phyloP scores from a whole-genome alignment of 2,113 vertebrate species.

The Carettochelys insculpta region DNA sequence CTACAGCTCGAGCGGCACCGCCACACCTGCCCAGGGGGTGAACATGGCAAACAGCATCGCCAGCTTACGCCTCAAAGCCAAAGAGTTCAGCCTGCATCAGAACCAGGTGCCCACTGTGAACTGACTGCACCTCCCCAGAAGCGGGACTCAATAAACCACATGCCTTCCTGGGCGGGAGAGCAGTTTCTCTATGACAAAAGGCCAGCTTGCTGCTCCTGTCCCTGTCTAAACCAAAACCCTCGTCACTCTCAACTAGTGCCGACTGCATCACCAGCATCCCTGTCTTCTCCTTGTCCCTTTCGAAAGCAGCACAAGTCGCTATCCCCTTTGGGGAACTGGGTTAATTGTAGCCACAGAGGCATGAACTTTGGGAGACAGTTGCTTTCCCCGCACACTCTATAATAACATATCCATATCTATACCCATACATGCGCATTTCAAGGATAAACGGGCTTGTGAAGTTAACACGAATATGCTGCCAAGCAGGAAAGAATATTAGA shows the following conservation, averaged over 20 bases:
- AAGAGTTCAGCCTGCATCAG: constrained; percentile 86
- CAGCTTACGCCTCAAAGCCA: constrained; percentile 86
- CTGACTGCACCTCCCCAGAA: constrained; percentile 56
- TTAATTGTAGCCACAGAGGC: constrained; percentile 60
- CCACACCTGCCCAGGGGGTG: constrained; percentile 75
- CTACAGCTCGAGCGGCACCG: constrained; percentile 75
- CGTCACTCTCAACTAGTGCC: not conserved
- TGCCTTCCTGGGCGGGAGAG: not conserved
- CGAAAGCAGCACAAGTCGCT: constrained; percentile 56
- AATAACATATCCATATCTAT: constrained; percentile 59
- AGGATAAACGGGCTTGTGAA: constrained; percentile 67
- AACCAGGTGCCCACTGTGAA: constrained; percentile 85
- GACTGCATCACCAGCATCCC: not conserved
- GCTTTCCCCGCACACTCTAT: constrained; percentile 55
- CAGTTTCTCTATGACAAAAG: not conserved
- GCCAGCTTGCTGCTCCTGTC: constrained; percentile 18
- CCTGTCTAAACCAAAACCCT: not conserved
- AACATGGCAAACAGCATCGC: constrained; percentile 87
- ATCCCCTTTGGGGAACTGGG: constrained; percentile 15
- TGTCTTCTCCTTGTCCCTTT: not conserved
- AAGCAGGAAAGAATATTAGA: constrained; percentile 66
- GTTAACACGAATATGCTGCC: constrained; percentile 59
- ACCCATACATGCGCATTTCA: constrained; percentile 20
- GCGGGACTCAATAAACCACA: not conserved
- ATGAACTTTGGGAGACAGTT: constrained; percentile 54